Base-by-base conservation (phyloP, 2,797 vertebrate genomes). In the Gymnodraco acuticeps region DNA sequence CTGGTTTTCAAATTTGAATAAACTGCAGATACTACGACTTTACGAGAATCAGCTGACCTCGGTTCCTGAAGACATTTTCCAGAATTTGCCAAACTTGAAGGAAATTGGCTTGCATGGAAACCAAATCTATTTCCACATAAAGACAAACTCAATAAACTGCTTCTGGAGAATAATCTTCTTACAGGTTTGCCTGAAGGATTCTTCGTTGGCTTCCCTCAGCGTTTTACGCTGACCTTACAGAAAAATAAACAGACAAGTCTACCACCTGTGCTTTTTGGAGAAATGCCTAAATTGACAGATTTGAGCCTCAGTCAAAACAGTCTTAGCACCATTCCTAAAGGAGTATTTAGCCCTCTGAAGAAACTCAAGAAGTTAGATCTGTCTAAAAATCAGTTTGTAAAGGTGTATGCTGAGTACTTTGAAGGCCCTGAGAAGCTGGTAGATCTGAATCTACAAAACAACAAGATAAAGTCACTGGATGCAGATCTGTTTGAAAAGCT, bases 31-130 rank as follows among this genome's bases (percentile, higher is more conserved):
- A 3, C 80, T 97, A 1, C 86, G 93, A 3, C 87, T 97, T 38
- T 94, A 95, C 47, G 94, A 96, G 1, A 97, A 96, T 53, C 84
- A 95, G 61, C 51, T 97, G 31, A 89, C 71, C 20, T 56, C 58
- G 16, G 56, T 96, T 38, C 92, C 94, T 0, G 91, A 94, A 46
- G 92, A 93, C 3, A 87, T 95, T 66, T 93, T 96, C 59, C 80
- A 90, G 48, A 82, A 79, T 51, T 89, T 95, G 31, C 16, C 55
- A 2, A 64, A 86, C 43, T 81, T 96, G 54, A 86, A 16, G 52
- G 95, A 97, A 84, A 90, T 96, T 65, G 77, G 2, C 43, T 75
- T 96, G 3, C 10, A 80, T 0, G 79, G 58, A 10, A 96, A 96
- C 84, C 90, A 86, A 74, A 92, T 70, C 66, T 95, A 53, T 92